Base-by-base conservation (phyloP, 2,113 vertebrate genomes). In the Cynocephalus volans region DNA sequence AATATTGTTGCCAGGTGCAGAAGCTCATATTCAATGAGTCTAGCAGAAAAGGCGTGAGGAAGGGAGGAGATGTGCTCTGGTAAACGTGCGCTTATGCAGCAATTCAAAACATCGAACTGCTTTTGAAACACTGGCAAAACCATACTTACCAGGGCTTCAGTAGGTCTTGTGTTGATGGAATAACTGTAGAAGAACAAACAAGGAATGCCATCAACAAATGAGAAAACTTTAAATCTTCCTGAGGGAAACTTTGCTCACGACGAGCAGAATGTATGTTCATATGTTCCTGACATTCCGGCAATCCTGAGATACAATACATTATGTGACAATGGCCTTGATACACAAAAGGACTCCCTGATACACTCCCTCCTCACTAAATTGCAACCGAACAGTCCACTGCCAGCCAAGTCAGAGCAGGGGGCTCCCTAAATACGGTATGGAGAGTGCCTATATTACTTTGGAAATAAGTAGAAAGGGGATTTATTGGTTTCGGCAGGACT, bases 41-140 rank as follows among this genome's bases (percentile, higher is more conserved):
- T 41, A 58, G 17, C n/a, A 92, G 36, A 62, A 94, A 94, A 64
- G 2, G 2, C 82, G 2, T 91, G 62, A 96, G 21, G 50, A 82
- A 85, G 11, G 12, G 2, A 85, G 23, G 21, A 19, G 26, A 84
- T 5, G 8, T 73, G 7, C 23, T 65, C 26, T 88, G 28, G 11
- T 45, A 93, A 62, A 72, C 4, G 81, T 24, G 10, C 36, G 10
- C 36, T 5, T 70, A 52, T 56, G 15, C 18, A 93, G 31, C 17
- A 56, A 6, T 88, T 96, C 41, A 93, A 95, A 85, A 50, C 19
- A 58, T 48, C 23, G 36, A 81, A 48, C 3, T 85, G 41, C 67
- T 86, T 94, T 93, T 69, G 33, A 81, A 94, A 90, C 1, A 75
- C 6, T 88, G 81, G 70, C 31, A 96, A 58, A 8, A 90, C 45